phyloP scores from a whole-genome alignment of 2,797 vertebrate genomes.

The Macropus fuliginosus region DNA sequence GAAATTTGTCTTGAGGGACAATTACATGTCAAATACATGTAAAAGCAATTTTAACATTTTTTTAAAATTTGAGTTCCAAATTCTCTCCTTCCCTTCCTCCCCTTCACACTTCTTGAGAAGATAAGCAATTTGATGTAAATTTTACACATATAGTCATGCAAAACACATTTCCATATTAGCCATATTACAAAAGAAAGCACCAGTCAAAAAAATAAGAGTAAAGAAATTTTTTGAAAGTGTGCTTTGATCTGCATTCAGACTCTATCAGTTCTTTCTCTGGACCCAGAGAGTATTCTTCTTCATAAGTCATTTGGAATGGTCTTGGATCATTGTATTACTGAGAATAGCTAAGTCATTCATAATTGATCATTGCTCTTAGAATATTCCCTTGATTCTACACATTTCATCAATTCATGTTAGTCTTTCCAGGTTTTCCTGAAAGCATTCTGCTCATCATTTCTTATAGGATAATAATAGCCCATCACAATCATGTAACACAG shows the following conservation, averaged over 20 bases:
- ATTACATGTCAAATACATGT: neutral
- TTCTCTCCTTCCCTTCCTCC: neutral
- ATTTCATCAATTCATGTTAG: neutral
- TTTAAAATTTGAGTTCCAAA: neutral
- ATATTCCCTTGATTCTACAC: neutral
- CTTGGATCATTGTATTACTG: neutral
- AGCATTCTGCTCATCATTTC: neutral
- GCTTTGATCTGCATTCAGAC: neutral
- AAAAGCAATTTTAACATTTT: neutral
- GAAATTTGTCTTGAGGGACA: neutral
- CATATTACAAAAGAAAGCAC: neutral
- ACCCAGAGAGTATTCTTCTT: neutral
- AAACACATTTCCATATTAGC: neutral
- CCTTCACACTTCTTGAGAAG: neutral
- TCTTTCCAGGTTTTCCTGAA: neutral
- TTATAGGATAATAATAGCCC: neutral
- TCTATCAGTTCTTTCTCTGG: neutral
- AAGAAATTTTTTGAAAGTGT: neutral
- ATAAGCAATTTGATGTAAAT: neutral
- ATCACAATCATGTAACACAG: neutral
- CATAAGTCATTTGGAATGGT: neutral
- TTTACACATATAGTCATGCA: neutral
- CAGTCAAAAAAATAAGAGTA: neutral
- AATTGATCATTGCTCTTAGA: neutral
- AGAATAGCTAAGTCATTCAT: neutral